phyloP scores from a whole-genome alignment of 2,113 vertebrate species.

The Verasper variegatus region DNA sequence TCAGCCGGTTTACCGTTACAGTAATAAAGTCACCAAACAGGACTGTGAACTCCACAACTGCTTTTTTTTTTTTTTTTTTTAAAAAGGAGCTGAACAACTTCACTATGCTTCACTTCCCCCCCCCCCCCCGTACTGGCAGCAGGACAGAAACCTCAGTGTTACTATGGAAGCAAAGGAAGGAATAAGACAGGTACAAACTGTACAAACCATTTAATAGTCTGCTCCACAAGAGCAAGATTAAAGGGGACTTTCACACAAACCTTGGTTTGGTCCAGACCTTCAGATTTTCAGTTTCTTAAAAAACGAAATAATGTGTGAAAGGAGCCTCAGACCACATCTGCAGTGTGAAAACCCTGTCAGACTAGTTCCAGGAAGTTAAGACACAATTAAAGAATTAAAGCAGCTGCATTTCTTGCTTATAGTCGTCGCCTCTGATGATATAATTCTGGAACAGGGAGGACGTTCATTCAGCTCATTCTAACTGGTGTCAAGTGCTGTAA shows the following conservation, averaged over 20 bases:
- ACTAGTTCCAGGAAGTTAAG: too few relatives aligned
- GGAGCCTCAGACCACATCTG: too few relatives aligned
- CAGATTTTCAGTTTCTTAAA: too few relatives aligned
- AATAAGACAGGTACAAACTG: neutral
- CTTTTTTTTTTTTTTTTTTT: slow-evolving; percentile 3
- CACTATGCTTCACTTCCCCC: slow-evolving; percentile 14
- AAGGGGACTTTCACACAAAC: too few relatives aligned
- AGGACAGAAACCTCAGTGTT: slow-evolving; percentile 16
- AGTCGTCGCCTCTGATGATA: too few relatives aligned
- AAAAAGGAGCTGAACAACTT: slow-evolving; percentile 18
- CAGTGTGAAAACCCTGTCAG: too few relatives aligned
- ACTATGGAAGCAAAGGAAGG: neutral
- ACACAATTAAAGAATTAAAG: too few relatives aligned
- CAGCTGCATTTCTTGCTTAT: too few relatives aligned
- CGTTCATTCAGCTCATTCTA: neutral
- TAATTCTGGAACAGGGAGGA: too few relatives aligned
- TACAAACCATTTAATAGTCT: neutral
- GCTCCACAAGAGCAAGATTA: neutral
- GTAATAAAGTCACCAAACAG: slow-evolving; percentile 2
- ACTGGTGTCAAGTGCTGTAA: neutral
- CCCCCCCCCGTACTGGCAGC: slow-evolving; percentile 14
- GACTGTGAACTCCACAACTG: slow-evolving; percentile 8
- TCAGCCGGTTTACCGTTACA: slow-evolving; percentile 15
- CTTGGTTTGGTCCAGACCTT: too few relatives aligned
- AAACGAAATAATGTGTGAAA: too few relatives aligned